phyloP scores from a whole-genome alignment of 2,113 vertebrate genomes.

The Polyodon spathula region DNA sequence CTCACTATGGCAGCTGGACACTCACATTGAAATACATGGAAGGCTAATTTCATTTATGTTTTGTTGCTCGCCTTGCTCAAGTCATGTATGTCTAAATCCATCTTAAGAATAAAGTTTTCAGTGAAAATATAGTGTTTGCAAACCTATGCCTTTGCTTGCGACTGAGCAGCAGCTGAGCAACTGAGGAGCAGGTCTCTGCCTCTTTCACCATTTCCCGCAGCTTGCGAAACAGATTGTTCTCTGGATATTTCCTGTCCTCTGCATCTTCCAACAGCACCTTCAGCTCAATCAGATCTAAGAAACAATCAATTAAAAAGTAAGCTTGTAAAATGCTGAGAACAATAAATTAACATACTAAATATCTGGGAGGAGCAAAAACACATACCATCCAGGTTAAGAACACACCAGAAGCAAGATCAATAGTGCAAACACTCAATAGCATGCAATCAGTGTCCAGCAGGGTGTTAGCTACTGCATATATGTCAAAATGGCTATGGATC shows the following conservation, averaged over 20 bases:
- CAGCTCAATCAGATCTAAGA: slow-evolving; percentile 83
- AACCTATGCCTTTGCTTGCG: slow-evolving; percentile 92
- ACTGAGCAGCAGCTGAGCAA: slow-evolving; percentile 90
- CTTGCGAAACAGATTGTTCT: slow-evolving; percentile 79
- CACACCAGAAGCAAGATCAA: too few species aligned
- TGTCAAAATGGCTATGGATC: too few species aligned
- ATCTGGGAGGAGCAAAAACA: not conserved
- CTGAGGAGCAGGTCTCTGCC: slow-evolving; percentile 93
- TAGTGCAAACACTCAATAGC: too few species aligned
- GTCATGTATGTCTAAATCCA: too few species aligned
- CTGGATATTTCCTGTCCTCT: slow-evolving; percentile 91
- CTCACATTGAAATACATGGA: too few species aligned
- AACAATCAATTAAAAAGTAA: not conserved
- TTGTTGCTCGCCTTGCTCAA: too few species aligned
- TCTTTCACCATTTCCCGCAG: slow-evolving; percentile 91
- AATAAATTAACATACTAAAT: not conserved
- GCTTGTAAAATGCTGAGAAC: not conserved
- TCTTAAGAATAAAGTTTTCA: too few species aligned
- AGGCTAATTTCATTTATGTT: too few species aligned
- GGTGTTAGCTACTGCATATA: too few species aligned
- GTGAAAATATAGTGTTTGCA: slow-evolving; percentile 13
- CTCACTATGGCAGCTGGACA: too few species aligned
- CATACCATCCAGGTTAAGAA: not conserved
- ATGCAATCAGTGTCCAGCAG: too few species aligned
- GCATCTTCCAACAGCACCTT: slow-evolving; percentile 91